Conservation (phyloP, 2,888 invertebrate species). For the Scaptomyza flava region DNA sequence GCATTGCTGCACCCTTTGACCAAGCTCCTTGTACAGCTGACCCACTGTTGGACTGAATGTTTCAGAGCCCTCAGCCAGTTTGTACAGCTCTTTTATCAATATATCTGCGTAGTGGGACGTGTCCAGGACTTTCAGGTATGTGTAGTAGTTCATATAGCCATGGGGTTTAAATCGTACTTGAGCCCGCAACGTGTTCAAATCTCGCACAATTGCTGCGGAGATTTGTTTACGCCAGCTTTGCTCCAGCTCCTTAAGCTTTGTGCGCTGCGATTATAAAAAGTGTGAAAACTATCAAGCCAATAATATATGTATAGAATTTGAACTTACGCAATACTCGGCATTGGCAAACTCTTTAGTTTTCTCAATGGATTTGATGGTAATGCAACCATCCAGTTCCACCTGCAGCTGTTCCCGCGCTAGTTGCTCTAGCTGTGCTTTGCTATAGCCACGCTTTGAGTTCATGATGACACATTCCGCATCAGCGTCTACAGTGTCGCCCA, state of each 20-base stretch:
- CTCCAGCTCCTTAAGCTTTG: constrained; percentile 87
- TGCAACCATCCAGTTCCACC: constrained; percentile 88
- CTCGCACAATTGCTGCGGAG: constrained; percentile 88
- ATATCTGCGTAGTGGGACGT: constrained; percentile 87
- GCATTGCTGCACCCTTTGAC: constrained; percentile 88
- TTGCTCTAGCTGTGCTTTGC: constrained; percentile 85
- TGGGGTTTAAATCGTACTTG: constrained; percentile 86
- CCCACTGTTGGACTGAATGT: constrained; percentile 90
- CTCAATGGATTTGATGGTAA: constrained; percentile 89
- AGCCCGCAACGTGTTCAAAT: constrained; percentile 88
- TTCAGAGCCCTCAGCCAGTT: constrained; percentile 91
- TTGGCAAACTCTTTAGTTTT: constrained; percentile 82
- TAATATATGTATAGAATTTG: not conserved
- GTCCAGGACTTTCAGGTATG: constrained; percentile 89
- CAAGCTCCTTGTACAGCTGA: constrained; percentile 88
- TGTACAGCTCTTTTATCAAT: constrained; percentile 89
- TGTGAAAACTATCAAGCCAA: not conserved
- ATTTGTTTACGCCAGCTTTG: constrained; percentile 88
- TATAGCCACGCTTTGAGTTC: constrained; percentile 85
- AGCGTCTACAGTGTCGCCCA: constrained; percentile 53
- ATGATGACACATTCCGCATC: constrained; percentile 56
- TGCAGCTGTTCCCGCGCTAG: constrained; percentile 88
- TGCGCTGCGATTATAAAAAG: constrained; percentile 85
- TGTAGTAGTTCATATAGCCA: constrained; percentile 87
- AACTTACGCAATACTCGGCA: constrained; percentile 85